Evolutionary conservation across 2,888 invertebrate genomes (phyloP).

Genomic region (Phaedon cochleariae): DNA sequence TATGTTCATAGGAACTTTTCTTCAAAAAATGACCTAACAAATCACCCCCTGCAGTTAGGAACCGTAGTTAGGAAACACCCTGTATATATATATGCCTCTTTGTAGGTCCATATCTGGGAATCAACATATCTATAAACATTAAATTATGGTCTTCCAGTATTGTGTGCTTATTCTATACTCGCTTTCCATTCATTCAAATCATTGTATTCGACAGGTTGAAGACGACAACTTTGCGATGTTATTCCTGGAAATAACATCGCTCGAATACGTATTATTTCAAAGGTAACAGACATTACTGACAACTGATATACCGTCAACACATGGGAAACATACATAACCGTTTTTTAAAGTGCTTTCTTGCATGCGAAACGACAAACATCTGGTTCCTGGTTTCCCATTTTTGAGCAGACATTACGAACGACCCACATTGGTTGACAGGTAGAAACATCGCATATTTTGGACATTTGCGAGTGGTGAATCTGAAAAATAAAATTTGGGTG

Average conservation of each 20-base stretch:
- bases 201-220: neutral
- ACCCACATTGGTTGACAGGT: constrained; percentile 7
- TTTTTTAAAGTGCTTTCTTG: constrained; percentile 23
- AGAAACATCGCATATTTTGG: constrained; percentile 19
- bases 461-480: neutral
- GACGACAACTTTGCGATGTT: neutral
- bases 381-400: constrained; percentile 21
- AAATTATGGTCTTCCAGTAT: too few species aligned
- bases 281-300: constrained; percentile 8
- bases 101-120: too few species aligned
- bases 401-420: constrained; percentile 15
- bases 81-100: too few species aligned
- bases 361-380: constrained; percentile 24
- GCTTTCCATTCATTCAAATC: too few species aligned
- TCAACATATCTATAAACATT: too few species aligned
- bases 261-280: neutral
- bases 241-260: constrained; percentile 9
- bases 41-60: too few species aligned
- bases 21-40: too few species aligned
- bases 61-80: too few species aligned
- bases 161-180: too few species aligned
- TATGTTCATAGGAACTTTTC: too few species aligned
- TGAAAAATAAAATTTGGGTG: neutral
- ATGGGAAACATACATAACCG: constrained; percentile 24
- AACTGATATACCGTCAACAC: constrained; percentile 20